These are phyloP conservation scores for Drosophila sproati DNA, from an alignment of 1,140 invertebrate species.

Conservation along the genomic window DNA sequence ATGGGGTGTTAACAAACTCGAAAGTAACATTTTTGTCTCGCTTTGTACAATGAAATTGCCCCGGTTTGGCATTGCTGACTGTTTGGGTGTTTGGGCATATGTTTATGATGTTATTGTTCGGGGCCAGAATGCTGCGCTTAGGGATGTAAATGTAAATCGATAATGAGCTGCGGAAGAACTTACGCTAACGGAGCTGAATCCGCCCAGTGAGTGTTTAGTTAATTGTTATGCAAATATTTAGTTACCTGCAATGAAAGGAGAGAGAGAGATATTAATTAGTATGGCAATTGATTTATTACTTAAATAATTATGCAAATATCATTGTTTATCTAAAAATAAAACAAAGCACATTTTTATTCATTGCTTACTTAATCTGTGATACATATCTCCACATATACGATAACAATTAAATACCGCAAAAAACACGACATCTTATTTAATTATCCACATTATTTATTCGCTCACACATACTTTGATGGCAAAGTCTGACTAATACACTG, in stretches of 20 bases:
- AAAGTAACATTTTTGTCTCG: conserved; percentile 39
- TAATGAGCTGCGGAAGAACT: conserved; percentile 18
- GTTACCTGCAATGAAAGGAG: conserved; percentile 63
- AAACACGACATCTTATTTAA: too few relatives aligned
- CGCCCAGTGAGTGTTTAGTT: not conserved
- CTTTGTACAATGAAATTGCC: conserved; percentile 4
- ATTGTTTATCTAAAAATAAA: too few relatives aligned
- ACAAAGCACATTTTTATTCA: too few relatives aligned
- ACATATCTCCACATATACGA: too few relatives aligned
- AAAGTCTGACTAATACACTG: not conserved
- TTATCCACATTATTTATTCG: too few relatives aligned
- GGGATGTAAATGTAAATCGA: conserved; percentile 31
- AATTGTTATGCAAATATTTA: conserved; percentile 21
- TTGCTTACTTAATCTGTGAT: too few relatives aligned
- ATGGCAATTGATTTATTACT: not conserved
- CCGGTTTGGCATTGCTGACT: conserved; percentile 1
- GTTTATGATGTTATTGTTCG: conserved; percentile 5
- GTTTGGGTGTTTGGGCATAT: conserved; percentile 22
- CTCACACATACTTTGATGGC: too few relatives aligned
- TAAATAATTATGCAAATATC: not conserved
- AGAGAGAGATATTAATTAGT: conserved; percentile 18
- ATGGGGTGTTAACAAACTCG: conserved; percentile 39
- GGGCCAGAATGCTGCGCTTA: not conserved
- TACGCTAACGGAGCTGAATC: conserved; percentile 7
- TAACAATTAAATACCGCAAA: too few relatives aligned